phyloP scores from a whole-genome alignment of 2,797 vertebrate genomes.

The Petrocephalus schoutedeni region DNA sequence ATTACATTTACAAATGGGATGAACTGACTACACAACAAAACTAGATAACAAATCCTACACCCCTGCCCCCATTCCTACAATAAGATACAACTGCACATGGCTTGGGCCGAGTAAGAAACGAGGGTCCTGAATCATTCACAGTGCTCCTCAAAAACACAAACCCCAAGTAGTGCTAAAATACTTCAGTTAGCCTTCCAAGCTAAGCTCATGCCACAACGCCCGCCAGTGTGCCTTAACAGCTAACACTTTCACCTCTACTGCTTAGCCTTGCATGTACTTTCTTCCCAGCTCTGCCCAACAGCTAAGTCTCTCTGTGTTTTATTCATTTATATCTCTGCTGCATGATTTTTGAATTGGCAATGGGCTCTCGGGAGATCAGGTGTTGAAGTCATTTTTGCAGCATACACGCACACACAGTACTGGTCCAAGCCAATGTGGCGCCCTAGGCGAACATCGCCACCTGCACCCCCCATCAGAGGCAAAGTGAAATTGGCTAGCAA shows the following conservation, averaged over 20 bases:
- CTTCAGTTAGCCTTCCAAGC: conserved; percentile 11
- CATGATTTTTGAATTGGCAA: background rate
- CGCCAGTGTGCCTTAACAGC: background rate
- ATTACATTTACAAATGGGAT: conserved; percentile 30
- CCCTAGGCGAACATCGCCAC: background rate
- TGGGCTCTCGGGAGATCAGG: conserved; percentile 9
- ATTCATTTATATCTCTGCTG: background rate
- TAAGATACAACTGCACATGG: background rate
- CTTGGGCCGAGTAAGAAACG: background rate
- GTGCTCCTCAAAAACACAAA: background rate
- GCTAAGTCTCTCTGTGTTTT: conserved; percentile 12
- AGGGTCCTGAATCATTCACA: background rate
- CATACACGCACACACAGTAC: background rate
- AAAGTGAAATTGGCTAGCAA: background rate
- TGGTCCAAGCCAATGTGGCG: background rate
- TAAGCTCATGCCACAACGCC: conserved; percentile 2
- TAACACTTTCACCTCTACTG: background rate
- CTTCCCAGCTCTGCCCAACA: background rate
- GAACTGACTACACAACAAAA: conserved; percentile 31
- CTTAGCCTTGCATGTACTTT: background rate
- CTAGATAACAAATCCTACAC: conserved; percentile 26
- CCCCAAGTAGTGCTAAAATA: conserved; percentile 21
- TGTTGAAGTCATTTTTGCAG: background rate
- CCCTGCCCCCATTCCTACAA: background rate
- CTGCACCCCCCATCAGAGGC: background rate